Percentiles rank a stretch among this genome's conserved stretches.
These are phyloP conservation scores for Torymus texanus DNA, from an alignment of 2,888 invertebrate genomes.

Conservation along the genomic window DNA sequence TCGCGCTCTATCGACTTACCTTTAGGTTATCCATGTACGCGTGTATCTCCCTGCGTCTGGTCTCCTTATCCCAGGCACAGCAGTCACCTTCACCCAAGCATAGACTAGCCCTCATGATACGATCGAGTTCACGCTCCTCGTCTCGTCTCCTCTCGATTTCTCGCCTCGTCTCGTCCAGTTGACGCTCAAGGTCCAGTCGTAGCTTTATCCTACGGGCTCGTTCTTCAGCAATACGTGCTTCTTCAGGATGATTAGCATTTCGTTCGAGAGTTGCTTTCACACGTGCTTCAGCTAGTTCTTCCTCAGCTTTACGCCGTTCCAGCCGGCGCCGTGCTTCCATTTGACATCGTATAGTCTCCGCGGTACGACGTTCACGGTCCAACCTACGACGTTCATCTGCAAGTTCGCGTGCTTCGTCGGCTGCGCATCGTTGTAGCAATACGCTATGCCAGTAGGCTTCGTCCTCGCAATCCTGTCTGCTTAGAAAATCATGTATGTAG, in stretches of 20 bases:
- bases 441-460: constrained; percentile 34
- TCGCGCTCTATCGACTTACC: constrained; percentile 22
- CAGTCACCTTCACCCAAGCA: not conserved
- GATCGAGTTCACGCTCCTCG: constrained; percentile 37
- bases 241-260: too few relatives aligned
- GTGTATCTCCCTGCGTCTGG: constrained; percentile 15
- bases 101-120: constrained; percentile 10
- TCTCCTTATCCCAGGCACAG: constrained; percentile 6
- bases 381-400: not conserved
- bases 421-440: not conserved
- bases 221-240: too few relatives aligned
- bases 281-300: too few relatives aligned
- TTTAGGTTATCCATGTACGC: constrained; percentile 37
- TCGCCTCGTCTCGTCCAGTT: constrained; percentile 54
- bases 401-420: not conserved
- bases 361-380: constrained; percentile 24
- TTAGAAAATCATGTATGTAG: too few relatives aligned
- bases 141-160: constrained; percentile 56
- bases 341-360: constrained; percentile 16
- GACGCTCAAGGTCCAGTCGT: constrained; percentile 38
- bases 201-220: not conserved
- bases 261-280: too few relatives aligned
- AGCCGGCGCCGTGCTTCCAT: constrained; percentile 7
- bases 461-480: constrained; percentile 35
- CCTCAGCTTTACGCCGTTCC: too few relatives aligned